These are phyloP conservation scores for Paramormyrops hopkinsi DNA, from an alignment of 2,797 vertebrate genomes.

Conservation along the genomic window DNA sequence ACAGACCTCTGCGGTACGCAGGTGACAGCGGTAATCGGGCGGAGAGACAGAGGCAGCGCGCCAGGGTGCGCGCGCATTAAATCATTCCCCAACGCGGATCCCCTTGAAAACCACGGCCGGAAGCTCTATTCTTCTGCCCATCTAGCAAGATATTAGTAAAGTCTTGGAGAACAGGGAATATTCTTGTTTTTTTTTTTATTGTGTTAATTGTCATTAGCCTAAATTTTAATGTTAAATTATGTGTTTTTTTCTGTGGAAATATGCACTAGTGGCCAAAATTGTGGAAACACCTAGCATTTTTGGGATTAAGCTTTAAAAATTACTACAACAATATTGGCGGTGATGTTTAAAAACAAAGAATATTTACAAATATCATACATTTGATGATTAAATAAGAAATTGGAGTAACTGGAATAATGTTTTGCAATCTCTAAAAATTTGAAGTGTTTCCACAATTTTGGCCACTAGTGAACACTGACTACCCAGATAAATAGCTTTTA, in stretches of 20 bases:
- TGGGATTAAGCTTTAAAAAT: not conserved
- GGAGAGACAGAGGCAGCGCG: not conserved
- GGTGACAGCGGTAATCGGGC: conserved; percentile 7
- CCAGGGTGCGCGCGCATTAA: not conserved
- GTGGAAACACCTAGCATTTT: not conserved
- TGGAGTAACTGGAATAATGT: not conserved
- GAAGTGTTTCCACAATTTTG: not conserved
- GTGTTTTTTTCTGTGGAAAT: not conserved
- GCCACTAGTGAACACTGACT: not conserved
- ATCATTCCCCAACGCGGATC: conserved; percentile 11
- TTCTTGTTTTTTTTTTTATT: not conserved
- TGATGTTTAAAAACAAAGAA: not conserved
- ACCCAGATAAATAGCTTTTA: not conserved
- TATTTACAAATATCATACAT: not conserved
- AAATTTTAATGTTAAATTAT: not conserved
- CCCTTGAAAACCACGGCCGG: not conserved
- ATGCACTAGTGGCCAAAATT: not conserved
- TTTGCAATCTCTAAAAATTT: not conserved
- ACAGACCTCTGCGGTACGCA: not conserved
- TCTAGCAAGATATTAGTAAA: not conserved
- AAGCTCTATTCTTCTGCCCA: not conserved
- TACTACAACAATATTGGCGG: not conserved
- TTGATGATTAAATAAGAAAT: not conserved
- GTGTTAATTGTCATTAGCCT: too few relatives aligned
- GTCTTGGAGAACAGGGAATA: not conserved